Evolutionary conservation across 1,140 invertebrate genomes (phyloP).

Genomic region (Drosophila lacertosa): DNA sequence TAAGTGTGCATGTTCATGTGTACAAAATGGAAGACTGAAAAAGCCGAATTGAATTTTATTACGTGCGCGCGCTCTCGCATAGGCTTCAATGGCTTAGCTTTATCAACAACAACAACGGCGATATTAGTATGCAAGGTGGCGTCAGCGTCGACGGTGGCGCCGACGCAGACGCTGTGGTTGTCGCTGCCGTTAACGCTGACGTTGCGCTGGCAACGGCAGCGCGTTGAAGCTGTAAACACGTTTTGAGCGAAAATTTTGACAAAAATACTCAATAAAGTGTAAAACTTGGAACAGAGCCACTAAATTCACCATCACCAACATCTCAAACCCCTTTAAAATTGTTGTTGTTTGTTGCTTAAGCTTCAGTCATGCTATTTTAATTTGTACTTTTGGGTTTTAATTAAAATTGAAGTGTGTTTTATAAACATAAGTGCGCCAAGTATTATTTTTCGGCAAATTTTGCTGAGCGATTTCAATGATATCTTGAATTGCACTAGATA

Average conservation of each 20-base stretch:
- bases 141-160: neutral
- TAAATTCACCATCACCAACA: conserved; percentile 18
- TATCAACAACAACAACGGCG: conserved; percentile 4
- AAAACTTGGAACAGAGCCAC: conserved; percentile 45
- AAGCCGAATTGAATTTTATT: conserved; percentile 73
- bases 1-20: neutral
- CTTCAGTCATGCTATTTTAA: conserved; percentile 74
- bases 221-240: conserved; percentile 48
- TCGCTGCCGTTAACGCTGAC: neutral
- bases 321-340: conserved; percentile 20
- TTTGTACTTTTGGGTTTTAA: conserved; percentile 70
- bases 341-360: conserved; percentile 32
- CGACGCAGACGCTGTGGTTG: neutral
- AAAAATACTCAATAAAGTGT: conserved; percentile 76
- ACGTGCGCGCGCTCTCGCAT: conserved; percentile 37
- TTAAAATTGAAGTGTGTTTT: conserved; percentile 49
- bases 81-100: conserved; percentile 21
- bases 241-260: conserved; percentile 66
- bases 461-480: neutral
- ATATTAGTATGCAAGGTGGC: no score
- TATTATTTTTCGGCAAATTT: conserved; percentile 8
- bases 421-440: conserved; percentile 17
- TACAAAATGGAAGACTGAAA: conserved; percentile 25
- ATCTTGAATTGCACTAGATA: neutral
- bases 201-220: conserved; percentile 2